Evolutionary conservation across 2,888 invertebrate species (phyloP).

Genomic region (Zootermopsis nevadensis): DNA sequence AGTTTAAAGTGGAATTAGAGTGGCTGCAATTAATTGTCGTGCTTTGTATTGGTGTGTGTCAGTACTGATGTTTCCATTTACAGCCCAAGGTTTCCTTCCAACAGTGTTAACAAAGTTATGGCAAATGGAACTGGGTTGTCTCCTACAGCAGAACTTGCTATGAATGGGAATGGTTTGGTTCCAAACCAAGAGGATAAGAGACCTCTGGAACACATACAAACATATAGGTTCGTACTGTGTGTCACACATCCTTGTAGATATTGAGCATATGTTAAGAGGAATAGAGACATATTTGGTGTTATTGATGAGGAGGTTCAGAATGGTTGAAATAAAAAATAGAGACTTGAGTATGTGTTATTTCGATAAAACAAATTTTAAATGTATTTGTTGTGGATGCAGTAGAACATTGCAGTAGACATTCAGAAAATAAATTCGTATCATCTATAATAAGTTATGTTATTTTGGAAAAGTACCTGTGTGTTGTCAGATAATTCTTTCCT

Average conservation of each 20-base stretch:
- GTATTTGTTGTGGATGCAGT: too few relatives aligned
- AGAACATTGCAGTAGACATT: too few relatives aligned
- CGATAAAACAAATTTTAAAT: too few relatives aligned
- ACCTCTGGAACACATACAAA: conserved; percentile 77
- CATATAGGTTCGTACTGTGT: conserved; percentile 74
- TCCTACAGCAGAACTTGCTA: conserved; percentile 53
- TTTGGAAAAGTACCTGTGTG: too few relatives aligned
- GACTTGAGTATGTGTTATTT: too few relatives aligned
- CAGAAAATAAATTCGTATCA: too few relatives aligned
- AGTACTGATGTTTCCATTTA: conserved; percentile 52
- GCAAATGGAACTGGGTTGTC: conserved; percentile 49
- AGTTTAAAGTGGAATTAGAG: neutral
- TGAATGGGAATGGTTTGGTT: conserved; percentile 68
- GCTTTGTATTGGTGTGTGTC: conserved; percentile 44
- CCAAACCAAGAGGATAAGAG: conserved; percentile 69
- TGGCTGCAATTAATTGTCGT: conserved; percentile 46
- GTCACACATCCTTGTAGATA: neutral
- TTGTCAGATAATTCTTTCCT: too few relatives aligned
- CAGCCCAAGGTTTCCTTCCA: conserved; percentile 51
- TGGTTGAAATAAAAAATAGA: too few relatives aligned
- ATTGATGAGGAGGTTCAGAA: too few relatives aligned
- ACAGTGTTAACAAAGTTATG: conserved; percentile 49
- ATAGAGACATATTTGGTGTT: too few relatives aligned
- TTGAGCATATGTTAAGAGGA: too few relatives aligned
- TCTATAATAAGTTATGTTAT: too few relatives aligned